Base-by-base conservation (phyloP, 1,140 invertebrate species). In the Drosophila ironensis region DNA sequence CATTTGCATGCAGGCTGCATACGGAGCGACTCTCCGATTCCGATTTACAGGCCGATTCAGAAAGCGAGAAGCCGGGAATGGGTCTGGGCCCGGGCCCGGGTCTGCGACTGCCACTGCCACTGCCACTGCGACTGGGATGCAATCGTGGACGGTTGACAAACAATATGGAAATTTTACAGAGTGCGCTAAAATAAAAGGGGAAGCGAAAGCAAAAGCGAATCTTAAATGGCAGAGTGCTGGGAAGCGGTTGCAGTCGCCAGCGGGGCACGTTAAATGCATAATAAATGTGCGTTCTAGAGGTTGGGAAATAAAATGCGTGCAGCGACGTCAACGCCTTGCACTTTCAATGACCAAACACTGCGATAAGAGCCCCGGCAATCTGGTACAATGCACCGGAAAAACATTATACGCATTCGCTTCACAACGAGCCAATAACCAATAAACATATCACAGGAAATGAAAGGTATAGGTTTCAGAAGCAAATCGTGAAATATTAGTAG, bases 1-100 rank as follows among this genome's bases (percentile, higher is more conserved):
- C 56, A 84, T 84, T 84, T 84, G 78, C 78, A 84, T 84, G 80
- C 78, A 84, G 78, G 71, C 76, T 84, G 78, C 78, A 84, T 81
- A 81, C 54, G 44, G 54, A 53, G 70, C 59, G 48, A 35, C 56
- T 41, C 50, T 59, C 54, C 54, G 48, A 59, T 41, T 59, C 56
- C 35, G 54, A 59, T 59, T 59, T 40, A 38, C 22, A 57, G 54
- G 54, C 47, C 47, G 47, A 50, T 50, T 50, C 30, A 50, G 47
- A 53, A 54, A 38, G 24, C 35, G 41, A 45, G 51, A 44, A 44
- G 38, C 28, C 52, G 69, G 64, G 60, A n/a, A n/a, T n/a, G n/a
- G n/a, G n/a, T n/a, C n/a, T n/a, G n/a, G n/a, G n/a, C n/a, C n/a
- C n/a, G n/a, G n/a, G n/a, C n/a, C n/a, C n/a, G n/a, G n/a, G n/a